A percentile compares a stretch with the other conserved stretches of the same genome.
These are phyloP conservation scores for Macrosiphum euphorbiae DNA, from an alignment of 2,888 invertebrate genomes.

Conservation along the genomic window DNA sequence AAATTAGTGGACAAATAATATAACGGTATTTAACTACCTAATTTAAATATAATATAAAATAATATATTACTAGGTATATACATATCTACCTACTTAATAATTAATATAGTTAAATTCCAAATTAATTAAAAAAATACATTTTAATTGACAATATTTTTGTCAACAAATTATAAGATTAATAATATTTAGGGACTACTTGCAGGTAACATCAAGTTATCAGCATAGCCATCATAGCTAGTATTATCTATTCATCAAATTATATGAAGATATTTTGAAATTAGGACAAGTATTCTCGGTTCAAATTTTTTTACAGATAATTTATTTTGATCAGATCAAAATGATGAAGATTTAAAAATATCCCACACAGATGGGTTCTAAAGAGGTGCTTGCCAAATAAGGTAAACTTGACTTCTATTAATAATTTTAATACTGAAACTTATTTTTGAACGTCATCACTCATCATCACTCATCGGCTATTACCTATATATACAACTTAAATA, in stretches of 20 bases:
- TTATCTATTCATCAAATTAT: not conserved
- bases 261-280: not conserved
- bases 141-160: not conserved
- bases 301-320: not conserved
- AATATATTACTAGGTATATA: not conserved
- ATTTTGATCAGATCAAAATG: constrained; percentile 26
- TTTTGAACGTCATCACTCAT: not conserved
- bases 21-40: not conserved
- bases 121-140: not conserved
- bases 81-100: not conserved
- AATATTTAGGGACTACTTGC: not conserved
- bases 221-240: not conserved
- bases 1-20: not conserved
- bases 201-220: not conserved
- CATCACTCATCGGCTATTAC: not conserved
- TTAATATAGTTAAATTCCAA: not conserved
- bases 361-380: not conserved
- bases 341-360: constrained; percentile 48
- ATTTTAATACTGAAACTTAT: constrained; percentile 14
- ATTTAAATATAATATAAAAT: not conserved
- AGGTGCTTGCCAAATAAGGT: constrained; percentile 49
- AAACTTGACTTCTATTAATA: constrained; percentile 40
- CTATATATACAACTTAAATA: not conserved
- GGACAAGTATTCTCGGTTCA: not conserved
- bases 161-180: not conserved